Conservation (phyloP, 2,113 vertebrate species). For the Rostratula benghalensis region DNA sequence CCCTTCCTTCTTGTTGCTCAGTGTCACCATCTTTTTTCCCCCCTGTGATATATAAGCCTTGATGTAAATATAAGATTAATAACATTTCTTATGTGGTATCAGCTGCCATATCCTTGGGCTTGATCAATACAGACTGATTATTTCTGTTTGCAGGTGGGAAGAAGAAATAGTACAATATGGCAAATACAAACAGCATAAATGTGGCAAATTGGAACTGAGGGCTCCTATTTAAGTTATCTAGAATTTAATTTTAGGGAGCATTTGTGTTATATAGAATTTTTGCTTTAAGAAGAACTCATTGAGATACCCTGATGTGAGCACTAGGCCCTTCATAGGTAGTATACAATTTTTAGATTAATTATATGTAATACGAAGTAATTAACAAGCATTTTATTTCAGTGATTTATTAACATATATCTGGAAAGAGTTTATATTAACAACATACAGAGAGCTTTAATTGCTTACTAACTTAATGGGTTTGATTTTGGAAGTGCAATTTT, state of each 20-base stretch:
- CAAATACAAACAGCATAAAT: neutral
- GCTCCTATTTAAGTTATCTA: neutral
- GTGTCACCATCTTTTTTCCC: neutral
- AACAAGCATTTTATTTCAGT: neutral
- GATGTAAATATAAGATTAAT: neutral
- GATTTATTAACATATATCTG: neutral
- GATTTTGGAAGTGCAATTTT: neutral
- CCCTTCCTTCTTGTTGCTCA: neutral
- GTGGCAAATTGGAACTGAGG: neutral
- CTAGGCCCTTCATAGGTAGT: neutral
- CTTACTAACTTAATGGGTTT: neutral
- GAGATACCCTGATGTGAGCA: neutral
- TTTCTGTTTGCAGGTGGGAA: neutral
- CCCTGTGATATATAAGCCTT: neutral
- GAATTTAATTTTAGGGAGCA: neutral
- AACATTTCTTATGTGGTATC: neutral
- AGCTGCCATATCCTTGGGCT: neutral
- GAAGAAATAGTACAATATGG: neutral
- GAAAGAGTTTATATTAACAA: neutral
- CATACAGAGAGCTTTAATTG: neutral
- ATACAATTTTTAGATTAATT: neutral
- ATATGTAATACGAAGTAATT: neutral
- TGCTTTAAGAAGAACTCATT: neutral
- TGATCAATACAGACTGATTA: neutral
- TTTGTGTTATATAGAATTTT: neutral